phyloP scores from a whole-genome alignment of 1,140 invertebrate species.

The Aethina tumida region DNA sequence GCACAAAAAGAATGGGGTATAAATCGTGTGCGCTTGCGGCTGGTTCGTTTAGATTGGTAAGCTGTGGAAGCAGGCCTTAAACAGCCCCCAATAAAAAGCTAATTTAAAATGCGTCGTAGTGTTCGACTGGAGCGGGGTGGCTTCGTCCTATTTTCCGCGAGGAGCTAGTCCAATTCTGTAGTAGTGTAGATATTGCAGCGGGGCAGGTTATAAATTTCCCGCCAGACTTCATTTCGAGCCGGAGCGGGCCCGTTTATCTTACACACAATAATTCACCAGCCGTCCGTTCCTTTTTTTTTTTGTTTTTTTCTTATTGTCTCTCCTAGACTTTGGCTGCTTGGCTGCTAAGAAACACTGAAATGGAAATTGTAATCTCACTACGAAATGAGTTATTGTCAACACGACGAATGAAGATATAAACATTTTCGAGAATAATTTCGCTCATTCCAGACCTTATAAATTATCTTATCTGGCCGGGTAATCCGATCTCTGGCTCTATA shows the following conservation, averaged over 20 bases:
- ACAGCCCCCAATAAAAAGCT: slow-evolving; percentile 33
- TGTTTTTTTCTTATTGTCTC: slow-evolving; percentile 35
- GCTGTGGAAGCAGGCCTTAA: slow-evolving; percentile 21
- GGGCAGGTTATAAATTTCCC: slow-evolving; percentile 35
- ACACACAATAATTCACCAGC: slow-evolving; percentile 37
- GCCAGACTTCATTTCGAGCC: slow-evolving; percentile 39
- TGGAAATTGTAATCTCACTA: slow-evolving; percentile 34
- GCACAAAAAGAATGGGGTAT: no score
- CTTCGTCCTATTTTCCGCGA: slow-evolving; percentile 34
- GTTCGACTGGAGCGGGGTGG: slow-evolving; percentile 30
- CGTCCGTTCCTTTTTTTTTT: slow-evolving; percentile 35
- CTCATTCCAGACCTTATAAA: slow-evolving; percentile 14
- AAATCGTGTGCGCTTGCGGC: no score
- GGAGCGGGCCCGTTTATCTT: slow-evolving; percentile 38
- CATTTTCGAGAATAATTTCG: slow-evolving; percentile 20
- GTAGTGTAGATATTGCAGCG: slow-evolving; percentile 36
- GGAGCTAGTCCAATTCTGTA: slow-evolving; percentile 36
- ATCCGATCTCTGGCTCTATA: slow-evolving; percentile 13
- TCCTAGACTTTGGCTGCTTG: slow-evolving; percentile 31
- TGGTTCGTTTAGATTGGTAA: slow-evolving; percentile 19
- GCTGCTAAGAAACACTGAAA: slow-evolving; percentile 34
- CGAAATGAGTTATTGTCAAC: slow-evolving; percentile 32
- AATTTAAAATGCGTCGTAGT: slow-evolving; percentile 35
- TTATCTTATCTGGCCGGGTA: slow-evolving; percentile 14
- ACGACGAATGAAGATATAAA: slow-evolving; percentile 27